A percentile compares a stretch with the other conserved stretches of the same genome.
phyloP scores from a whole-genome alignment of 1,140 invertebrate species.

The Halictus rubicundus region DNA sequence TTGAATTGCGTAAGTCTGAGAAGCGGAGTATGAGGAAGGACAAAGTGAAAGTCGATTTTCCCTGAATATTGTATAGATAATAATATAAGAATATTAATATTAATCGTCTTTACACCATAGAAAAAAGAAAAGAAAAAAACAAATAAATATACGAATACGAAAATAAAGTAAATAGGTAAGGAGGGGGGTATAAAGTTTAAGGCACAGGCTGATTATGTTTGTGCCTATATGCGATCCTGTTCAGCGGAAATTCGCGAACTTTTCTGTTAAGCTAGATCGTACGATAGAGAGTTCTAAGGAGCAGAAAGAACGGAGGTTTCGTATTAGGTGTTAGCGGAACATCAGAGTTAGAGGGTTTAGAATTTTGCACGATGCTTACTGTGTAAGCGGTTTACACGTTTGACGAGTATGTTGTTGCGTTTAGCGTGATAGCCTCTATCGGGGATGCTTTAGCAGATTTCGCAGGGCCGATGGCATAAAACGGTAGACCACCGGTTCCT shows the following conservation, averaged over 20 bases:
- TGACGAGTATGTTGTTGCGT: slow-evolving; percentile 13
- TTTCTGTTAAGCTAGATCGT: background rate
- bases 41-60: no score
- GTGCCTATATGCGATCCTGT: no score
- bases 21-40: no score
- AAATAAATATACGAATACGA: no score
- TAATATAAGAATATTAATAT: no score
- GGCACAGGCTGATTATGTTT: no score
- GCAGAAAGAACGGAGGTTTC: background rate
- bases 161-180: no score
- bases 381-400: slow-evolving; percentile 60
- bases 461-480: background rate
- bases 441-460: background rate
- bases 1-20: no score
- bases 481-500: background rate
- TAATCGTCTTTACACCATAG: no score
- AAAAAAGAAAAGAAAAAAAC: no score
- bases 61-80: no score
- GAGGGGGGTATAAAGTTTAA: no score
- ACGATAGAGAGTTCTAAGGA: slow-evolving; percentile 12
- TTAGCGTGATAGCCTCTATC: slow-evolving; percentile 16
- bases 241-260: background rate
- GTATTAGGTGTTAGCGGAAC: background rate
- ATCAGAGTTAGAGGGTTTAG: slow-evolving; percentile 24
- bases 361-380: slow-evolving; percentile 61